Evolutionary conservation across 2,113 vertebrate species (phyloP), one percentile per base, ranked within the genome.

Genomic region (Cebidichthys violaceus): DNA sequence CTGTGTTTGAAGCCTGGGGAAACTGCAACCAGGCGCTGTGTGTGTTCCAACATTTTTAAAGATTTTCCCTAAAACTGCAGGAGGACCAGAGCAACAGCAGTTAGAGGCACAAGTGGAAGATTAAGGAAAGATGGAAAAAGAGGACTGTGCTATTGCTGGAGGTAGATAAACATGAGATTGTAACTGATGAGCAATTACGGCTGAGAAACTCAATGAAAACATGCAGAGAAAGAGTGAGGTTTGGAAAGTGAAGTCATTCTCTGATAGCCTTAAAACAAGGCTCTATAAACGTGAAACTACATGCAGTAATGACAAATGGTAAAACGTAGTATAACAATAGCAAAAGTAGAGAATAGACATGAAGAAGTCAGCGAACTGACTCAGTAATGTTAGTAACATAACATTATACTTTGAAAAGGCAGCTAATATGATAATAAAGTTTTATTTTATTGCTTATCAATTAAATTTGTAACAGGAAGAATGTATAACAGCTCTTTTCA

Each of bases 1-100:
- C 29, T 3, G 8, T 79, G 68, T 79, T 76, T 81, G 79, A 78
- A 85, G 66, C 83, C 39, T 70, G 45, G 67, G 72, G 65, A 22
- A 71, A 65, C 15, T 60, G 69, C 52, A 69, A 70, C 35, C 50
- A 70, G 73, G 14, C 31, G 6, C 61, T 31, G 5, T 33, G 69
- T 62, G 9, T 27, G 69, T 62, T 76, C 27, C 15, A 71, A 55
- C 22, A 60, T 82, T 41, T 80, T 70, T 37, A 57, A 65, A 82
- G 64, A 71, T 35, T 60, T 65, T 47, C 22, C 7, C 18, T 9
- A 11, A 60, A 43, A 70, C 45, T 33, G 62, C 68, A 70, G 57
- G 20, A 60, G 39, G 22, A 73, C 43, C 24, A 17, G 35, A 77
- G 35, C 68, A 52, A 15, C 3, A 55, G 39, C 17, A 27, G 41